Base-by-base conservation (phyloP, 2,113 vertebrate species). In the Corythoichthys haematopterus region DNA sequence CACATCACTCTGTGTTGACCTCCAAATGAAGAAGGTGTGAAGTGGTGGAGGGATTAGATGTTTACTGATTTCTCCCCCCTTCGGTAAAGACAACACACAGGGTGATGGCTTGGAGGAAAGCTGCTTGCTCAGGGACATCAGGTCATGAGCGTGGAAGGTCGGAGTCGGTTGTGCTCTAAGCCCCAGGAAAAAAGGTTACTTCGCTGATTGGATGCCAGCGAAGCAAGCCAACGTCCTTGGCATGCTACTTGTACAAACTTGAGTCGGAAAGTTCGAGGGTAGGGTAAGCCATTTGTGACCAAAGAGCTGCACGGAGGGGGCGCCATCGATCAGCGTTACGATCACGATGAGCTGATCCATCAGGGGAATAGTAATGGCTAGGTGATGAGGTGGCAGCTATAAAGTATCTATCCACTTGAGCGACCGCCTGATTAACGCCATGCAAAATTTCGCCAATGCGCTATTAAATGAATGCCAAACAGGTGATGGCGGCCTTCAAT, bases 251-350 rank as follows among this genome's bases (percentile, higher is more conserved):
- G 52, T 16, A 81, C 80, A 87, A 86, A 85, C 78, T 88, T 79
- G n/a, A 70, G 70, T 64, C 33, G 69, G 38, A 75, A 82, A 83
- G 78, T 90, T 88, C 83, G 83, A 74, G 70, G 81, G 76, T 28
- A 8, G 16, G 10, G 52, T n/a, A 77, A 16, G 85, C 82, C 83
- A 88, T 82, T 87, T 82, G 79, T 71, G 85, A 78, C 75, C 66
- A n/a, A n/a, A 52, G 80, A 80, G 79, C 69, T 79, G 83, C 85
- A 88, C 76, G n/a, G 81, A 87, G 88, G 20, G 86, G 85, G 87
- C 85, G 76, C 82, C 84, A 85, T 87, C 82, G 77, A 88, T 87
- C 85, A 90, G 84, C 84, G 86, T 88, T 87, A 88, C 85, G 87
- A 85, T 87, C 83, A 87, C 87, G 81, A 80, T 79, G 70, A 82